Conservation (phyloP, 2,113 vertebrate genomes). For the Macquaria ambigua region DNA sequence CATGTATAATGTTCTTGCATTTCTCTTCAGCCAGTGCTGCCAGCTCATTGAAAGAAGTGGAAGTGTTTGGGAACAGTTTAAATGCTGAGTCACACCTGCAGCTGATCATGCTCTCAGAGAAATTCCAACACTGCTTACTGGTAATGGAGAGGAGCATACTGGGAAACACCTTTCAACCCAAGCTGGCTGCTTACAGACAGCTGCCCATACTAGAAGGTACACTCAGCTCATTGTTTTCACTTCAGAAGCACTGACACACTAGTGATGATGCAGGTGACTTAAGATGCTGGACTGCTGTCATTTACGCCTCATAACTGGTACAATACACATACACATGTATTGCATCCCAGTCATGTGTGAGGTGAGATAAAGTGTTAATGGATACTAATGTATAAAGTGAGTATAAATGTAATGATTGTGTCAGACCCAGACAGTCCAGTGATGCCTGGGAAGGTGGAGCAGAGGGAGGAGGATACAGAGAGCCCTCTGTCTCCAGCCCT, state of each 20-base stretch:
- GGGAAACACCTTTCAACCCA: slow-evolving; percentile 88
- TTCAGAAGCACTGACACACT: not conserved
- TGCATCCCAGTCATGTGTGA: not conserved
- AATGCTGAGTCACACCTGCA: slow-evolving; percentile 73
- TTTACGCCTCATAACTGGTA: not conserved
- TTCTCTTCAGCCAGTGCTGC: slow-evolving; percentile 59
- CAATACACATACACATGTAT: not conserved
- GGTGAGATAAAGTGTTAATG: not conserved
- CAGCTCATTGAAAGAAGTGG: slow-evolving; percentile 77
- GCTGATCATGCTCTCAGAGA: slow-evolving; percentile 83
- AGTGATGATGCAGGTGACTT: not conserved
- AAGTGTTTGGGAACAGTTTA: slow-evolving; percentile 56
- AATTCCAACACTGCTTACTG: slow-evolving; percentile 85
- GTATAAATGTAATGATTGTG: slow-evolving; percentile 7
- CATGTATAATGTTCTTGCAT: not conserved
- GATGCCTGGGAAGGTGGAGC: not conserved
- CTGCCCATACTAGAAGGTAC: slow-evolving; percentile 88
- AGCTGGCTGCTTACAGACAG: slow-evolving; percentile 89
- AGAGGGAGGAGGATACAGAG: slow-evolving; percentile 1
- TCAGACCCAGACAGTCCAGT: slow-evolving; percentile 64
- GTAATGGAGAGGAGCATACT: slow-evolving; percentile 90
- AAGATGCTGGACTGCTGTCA: not conserved
- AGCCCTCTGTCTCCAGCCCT: slow-evolving; percentile 74
- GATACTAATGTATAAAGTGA: not conserved
- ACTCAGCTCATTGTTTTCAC: not conserved